Conservation (phyloP, 2,113 vertebrate genomes). For the Triplophysa rosa region DNA sequence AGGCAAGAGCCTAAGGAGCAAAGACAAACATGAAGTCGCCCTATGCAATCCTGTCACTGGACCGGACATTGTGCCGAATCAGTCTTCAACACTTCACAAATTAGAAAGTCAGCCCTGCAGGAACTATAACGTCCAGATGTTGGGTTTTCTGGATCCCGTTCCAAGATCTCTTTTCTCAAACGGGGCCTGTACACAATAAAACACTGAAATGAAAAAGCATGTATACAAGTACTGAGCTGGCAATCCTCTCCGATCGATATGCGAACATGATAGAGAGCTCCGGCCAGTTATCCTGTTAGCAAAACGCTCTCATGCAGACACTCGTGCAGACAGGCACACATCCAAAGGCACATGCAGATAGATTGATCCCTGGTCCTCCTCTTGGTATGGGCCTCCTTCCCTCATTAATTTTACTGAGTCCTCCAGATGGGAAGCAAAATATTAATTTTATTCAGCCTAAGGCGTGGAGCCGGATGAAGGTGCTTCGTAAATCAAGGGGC, state of each 20-base stretch:
- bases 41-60: slow-evolving; percentile 6
- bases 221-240: background rate
- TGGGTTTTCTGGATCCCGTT: background rate
- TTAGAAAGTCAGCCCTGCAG: slow-evolving; percentile 21
- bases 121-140: slow-evolving; percentile 42
- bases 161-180: background rate
- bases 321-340: background rate
- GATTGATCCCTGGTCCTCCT: slow-evolving; percentile 85
- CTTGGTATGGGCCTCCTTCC: slow-evolving; percentile 88
- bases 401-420: slow-evolving; percentile 99
- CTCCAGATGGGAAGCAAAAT: slow-evolving; percentile 99
- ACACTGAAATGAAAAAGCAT: background rate
- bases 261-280: too few relatives aligned
- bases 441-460: slow-evolving; percentile 99
- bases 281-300: background rate
- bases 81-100: slow-evolving; percentile 33
- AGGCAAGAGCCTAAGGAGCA: background rate
- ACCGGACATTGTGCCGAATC: slow-evolving; percentile 18
- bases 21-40: slow-evolving; percentile 16
- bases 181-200: background rate
- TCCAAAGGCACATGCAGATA: slow-evolving; percentile 66
- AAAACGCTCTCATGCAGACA: background rate
- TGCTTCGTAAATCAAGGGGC: slow-evolving; percentile 93
- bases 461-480: slow-evolving; percentile 87
- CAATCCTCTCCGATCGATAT: too few relatives aligned